Base-by-base conservation (phyloP, 2,797 vertebrate genomes). In the Triplophysa bombifrons region DNA sequence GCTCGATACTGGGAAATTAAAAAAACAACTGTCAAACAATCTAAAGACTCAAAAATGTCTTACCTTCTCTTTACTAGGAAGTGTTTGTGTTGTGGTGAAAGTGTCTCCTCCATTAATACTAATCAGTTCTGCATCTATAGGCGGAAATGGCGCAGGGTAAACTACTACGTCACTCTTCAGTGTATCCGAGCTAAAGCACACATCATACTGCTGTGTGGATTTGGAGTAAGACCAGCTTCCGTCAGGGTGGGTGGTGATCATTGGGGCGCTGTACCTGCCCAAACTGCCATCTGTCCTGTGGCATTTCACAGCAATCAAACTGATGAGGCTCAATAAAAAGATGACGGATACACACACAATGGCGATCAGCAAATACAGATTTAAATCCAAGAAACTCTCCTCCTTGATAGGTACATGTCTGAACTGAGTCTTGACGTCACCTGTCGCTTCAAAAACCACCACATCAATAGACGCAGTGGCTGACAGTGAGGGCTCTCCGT, bases 401-500 rank as follows among this genome's bases (percentile, higher is more conserved):
- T 85, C 79, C 14, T 79, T 86, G n/a, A 69, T 65, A 0, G 84
- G 76, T n/a, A 67, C 70, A 14, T 77, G 67, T 82, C 77, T 84
- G 19, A 68, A 82, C 12, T 72, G 41, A 2, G 79, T 83, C 56
- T 84, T 61, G 4, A 82, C 44, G 44, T 85, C 83, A 64, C 19
- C 30, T 50, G 71, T 55, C 17, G 56, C 65, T 13, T 95, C 94
- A 88, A 94, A 92, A 85, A 95, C 91, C 0, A 92, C 91, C 53
- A 95, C 51, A 17, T 92, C 92, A 83, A 96, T 89, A 77, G 93
- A 75, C 80, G 94, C 91, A 63, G 94, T 93, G 1, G 93, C 90
- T 72, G 94, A 94, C 17, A 95, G 88, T 0, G 92, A 84, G 19
- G 94, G 95, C 38, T 94, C 90, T 68, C 94, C 94, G 17, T 94